A percentile compares a stretch with the other conserved stretches of the same genome.
These are phyloP conservation scores for Dromiciops gliroides DNA, from an alignment of 2,113 vertebrate genomes.

Conservation along the genomic window DNA sequence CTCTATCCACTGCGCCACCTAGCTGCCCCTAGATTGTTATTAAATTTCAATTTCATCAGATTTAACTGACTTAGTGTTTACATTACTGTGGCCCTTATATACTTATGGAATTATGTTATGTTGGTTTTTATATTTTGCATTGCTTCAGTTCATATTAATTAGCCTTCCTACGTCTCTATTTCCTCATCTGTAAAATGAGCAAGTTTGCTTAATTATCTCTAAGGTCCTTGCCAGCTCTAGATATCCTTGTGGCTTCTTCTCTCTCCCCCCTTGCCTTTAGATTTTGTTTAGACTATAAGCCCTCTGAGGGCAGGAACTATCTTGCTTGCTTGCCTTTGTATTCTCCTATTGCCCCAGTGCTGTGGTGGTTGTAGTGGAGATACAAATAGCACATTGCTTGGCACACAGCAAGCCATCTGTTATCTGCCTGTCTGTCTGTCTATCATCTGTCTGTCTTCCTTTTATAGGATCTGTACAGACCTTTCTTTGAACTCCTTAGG, in stretches of 20 bases:
- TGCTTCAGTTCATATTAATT: neutral
- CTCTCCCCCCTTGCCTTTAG: neutral
- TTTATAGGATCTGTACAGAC: neutral
- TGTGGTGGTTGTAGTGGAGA: neutral
- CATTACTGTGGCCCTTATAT: neutral
- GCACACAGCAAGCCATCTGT: neutral
- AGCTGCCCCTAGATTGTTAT: no score
- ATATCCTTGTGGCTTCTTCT: neutral
- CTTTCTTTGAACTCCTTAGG: neutral
- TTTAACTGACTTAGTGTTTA: neutral
- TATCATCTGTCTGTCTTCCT: neutral
- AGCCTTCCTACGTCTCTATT: neutral
- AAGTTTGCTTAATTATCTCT: neutral
- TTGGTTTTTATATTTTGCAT: neutral
- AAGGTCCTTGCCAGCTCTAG: neutral
- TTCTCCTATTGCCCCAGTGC: neutral
- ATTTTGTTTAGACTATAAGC: neutral
- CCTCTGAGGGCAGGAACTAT: no score
- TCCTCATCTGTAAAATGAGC: neutral
- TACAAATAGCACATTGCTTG: neutral
- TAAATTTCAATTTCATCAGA: neutral
- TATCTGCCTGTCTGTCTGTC: no score
- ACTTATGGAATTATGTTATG: neutral
- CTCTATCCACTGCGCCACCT: no score
- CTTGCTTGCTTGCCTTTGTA: no score